Conservation (phyloP, 2,888 invertebrate genomes). For the Drosophila macrothrix region DNA sequence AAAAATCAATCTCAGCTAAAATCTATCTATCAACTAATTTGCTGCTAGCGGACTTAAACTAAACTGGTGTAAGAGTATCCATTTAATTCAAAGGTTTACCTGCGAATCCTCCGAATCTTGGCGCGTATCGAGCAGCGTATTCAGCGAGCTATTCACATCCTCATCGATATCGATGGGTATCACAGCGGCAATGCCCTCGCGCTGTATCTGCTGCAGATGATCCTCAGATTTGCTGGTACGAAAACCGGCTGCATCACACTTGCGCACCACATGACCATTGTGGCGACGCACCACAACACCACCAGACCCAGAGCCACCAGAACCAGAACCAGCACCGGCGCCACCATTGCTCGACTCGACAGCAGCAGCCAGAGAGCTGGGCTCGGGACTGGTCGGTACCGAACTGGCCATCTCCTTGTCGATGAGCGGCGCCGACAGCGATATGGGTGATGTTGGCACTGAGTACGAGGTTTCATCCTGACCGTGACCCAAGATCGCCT, state of each 20-base stretch:
- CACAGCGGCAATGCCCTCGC: constrained; percentile 90
- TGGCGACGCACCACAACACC: constrained; percentile 84
- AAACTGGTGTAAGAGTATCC: background rate
- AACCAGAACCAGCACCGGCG: constrained; percentile 72
- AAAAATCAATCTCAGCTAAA: constrained; percentile 1
- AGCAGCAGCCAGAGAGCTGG: constrained; percentile 73
- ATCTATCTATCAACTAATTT: constrained; percentile 6
- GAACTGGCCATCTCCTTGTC: constrained; percentile 86
- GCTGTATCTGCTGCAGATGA: constrained; percentile 90
- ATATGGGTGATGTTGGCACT: constrained; percentile 86
- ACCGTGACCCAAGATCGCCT: constrained; percentile 58
- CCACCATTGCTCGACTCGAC: constrained; percentile 86
- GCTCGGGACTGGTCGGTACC: constrained; percentile 90
- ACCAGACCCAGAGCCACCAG: constrained; percentile 85
- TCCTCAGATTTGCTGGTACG: constrained; percentile 96
- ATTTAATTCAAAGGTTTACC: constrained; percentile 66
- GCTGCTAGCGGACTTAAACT: background rate
- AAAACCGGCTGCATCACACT: constrained; percentile 89
- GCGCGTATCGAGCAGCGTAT: constrained; percentile 94
- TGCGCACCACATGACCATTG: constrained; percentile 85
- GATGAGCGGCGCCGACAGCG: constrained; percentile 85
- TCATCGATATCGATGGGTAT: constrained; percentile 95
- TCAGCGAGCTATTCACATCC: constrained; percentile 96
- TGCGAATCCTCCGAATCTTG: constrained; percentile 86
- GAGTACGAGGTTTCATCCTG: constrained; percentile 85